phyloP scores from a whole-genome alignment of 2,797 vertebrate species.

The Xyrichtys novacula region DNA sequence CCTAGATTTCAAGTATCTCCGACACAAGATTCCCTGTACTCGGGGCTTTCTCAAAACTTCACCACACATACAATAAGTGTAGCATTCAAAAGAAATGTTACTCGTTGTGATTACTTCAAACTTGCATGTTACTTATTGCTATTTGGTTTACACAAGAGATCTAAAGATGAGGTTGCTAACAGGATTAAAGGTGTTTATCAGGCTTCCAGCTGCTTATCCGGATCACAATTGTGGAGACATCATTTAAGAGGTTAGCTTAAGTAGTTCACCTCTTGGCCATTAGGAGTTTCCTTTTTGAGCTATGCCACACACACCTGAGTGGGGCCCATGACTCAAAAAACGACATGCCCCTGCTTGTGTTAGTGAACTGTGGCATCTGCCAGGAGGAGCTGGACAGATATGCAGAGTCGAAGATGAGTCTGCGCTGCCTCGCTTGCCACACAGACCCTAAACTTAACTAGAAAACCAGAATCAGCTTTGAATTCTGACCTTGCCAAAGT shows the following conservation, averaged over 20 bases:
- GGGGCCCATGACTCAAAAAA: not conserved
- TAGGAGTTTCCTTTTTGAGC: not conserved
- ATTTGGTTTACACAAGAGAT: slow-evolving; percentile 15
- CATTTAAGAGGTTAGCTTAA: not conserved
- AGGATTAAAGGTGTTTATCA: slow-evolving; percentile 14
- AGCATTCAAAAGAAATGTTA: not conserved
- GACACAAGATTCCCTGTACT: too few relatives aligned
- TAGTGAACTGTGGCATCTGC: not conserved
- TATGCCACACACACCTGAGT: not conserved
- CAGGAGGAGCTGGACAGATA: slow-evolving; percentile 4
- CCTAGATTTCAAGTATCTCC: too few relatives aligned
- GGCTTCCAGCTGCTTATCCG: slow-evolving; percentile 29
- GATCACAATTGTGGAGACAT: slow-evolving; percentile 19
- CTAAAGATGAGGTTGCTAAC: not conserved
- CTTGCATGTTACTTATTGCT: not conserved
- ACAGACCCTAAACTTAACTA: not conserved
- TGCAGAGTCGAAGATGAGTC: not conserved
- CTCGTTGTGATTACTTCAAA: slow-evolving; percentile 5
- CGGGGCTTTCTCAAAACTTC: too few relatives aligned
- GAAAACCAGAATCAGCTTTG: slow-evolving; percentile 2
- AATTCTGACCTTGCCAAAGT: slow-evolving; percentile 94
- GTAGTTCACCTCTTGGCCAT: slow-evolving; percentile 9
- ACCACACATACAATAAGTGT: not conserved
- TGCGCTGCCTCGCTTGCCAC: not conserved
- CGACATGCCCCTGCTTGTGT: slow-evolving; percentile 16